Base-by-base conservation (phyloP, 1,140 invertebrate genomes). In the Bombus terrestris region DNA sequence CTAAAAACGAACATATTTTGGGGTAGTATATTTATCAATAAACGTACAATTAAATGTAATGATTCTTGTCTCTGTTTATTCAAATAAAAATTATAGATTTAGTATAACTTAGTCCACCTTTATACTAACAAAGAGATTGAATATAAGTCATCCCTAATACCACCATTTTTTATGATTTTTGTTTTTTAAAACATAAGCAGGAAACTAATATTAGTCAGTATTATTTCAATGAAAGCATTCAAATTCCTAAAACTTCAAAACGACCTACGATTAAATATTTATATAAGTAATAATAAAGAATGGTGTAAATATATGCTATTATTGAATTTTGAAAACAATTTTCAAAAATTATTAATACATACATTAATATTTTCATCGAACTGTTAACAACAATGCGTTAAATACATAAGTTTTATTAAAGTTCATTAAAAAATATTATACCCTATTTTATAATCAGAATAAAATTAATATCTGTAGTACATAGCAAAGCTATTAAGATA, bases 41-140 rank as follows among this genome's bases (percentile, higher is more conserved):
- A 85, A 85, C 53, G n/a, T 72, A 74, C 43, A 75, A 74, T 73
- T 77, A 47, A 74, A 81, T 81, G 59, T 74, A 75, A 81, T 69
- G 69, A 82, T 66, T 41, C 53, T 72, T 22, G 32, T 76, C 82
- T 77, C 37, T 62, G 69, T 90, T 90, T 90, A 90, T 90, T 90
- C 15, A 81, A 88, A 90, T 80, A 77, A 90, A 85, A 81, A 35
- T 81, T 32, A 86, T 78, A 81, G 87, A 74, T 90, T 82, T 76
- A 82, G 62, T 69, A 88, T 75, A 89, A 90, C 39, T 73, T 35
- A 81, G 84, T 35, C n/a, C 77, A 79, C 4, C 32, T 64, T 68
- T 79, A 86, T 28, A 53, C 35, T 81, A 87, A 68, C 5, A 77
- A 74, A 28, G 62, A 62, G 8, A 85, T 74, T 22, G 28, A 89